phyloP scores from a whole-genome alignment of 2,888 invertebrate genomes.

The Diachrysia chrysitis region DNA sequence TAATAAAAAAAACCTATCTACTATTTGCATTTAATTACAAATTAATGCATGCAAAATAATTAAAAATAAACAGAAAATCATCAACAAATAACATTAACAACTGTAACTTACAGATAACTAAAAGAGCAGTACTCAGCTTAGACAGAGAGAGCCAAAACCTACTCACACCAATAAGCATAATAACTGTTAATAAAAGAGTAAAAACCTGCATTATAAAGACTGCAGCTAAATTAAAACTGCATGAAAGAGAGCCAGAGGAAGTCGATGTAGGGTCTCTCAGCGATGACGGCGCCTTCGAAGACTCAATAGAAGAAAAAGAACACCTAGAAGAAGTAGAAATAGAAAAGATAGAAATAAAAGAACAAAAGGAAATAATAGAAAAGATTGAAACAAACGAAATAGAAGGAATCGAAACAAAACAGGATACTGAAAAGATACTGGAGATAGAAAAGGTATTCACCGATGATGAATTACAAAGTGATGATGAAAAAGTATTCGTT shows the following conservation, averaged over 20 bases:
- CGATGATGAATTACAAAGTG: slow-evolving; percentile 48
- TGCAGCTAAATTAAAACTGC: slow-evolving; percentile 29
- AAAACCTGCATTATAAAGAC: slow-evolving; percentile 61
- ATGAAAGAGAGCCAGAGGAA: slow-evolving; percentile 31
- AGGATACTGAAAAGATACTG: slow-evolving; percentile 26
- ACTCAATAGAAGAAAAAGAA: slow-evolving; percentile 39
- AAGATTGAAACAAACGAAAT: slow-evolving; percentile 8
- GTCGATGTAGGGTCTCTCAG: slow-evolving; percentile 44
- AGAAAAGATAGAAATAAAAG: slow-evolving; percentile 46
- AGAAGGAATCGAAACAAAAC: slow-evolving; percentile 28
- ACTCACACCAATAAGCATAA: slow-evolving; percentile 63
- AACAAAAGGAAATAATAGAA: slow-evolving; percentile 35
- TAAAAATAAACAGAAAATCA: no score
- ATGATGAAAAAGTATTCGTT: slow-evolving; percentile 52
- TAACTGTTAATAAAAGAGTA: slow-evolving; percentile 59
- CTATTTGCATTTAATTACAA: no score
- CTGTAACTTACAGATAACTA: slow-evolving; percentile 58
- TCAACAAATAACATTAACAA: no score
- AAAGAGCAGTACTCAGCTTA: slow-evolving; percentile 66
- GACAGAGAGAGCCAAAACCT: slow-evolving; percentile 65
- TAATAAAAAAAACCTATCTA: no score
- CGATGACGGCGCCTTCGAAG: slow-evolving; percentile 37
- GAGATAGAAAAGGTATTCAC: slow-evolving; percentile 34
- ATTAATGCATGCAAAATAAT: no score
- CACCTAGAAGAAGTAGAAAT: slow-evolving; percentile 36